Base-by-base conservation (phyloP, 2,888 invertebrate genomes). In the Habroteleia sp. region DNA sequence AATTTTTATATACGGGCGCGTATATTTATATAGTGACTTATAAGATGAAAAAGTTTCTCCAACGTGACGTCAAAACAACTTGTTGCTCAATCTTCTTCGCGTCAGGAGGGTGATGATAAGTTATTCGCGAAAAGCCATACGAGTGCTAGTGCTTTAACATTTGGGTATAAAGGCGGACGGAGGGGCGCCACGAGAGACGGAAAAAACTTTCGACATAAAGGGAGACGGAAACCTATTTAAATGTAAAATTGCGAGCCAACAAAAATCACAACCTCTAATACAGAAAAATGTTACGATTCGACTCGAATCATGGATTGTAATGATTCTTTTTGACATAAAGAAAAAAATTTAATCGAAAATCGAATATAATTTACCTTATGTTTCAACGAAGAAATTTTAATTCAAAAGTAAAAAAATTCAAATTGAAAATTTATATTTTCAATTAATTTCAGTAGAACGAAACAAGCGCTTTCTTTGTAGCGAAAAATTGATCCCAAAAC, bases 31-130 rank as follows among this genome's bases (percentile, higher is more conserved):
- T 37, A 39, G 11, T 62, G 27, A 63, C 63, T 52, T 63, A 46
- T 50, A 44, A 27, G 46, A 58, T 72, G 63, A 74, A 74, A 69
- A 65, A 69, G 41, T 65, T 58, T 65, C 41, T 13, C 50, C 37
- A 8, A 29, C 7, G 23, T 72, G 66, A 76, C 68, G 63, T 73
- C 63, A 76, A 73, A 58, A 56, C 76, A 76, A 77, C 77, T 79
- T 79, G 79, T 79, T 79, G 79, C 79, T 77, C 74, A 77, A 77
- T 79, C 65, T 76, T 68, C 31, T 31, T 58, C 73, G 37, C 65
- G 35, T 48, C 71, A 62, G 76, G 62, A 66, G 74, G 63, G 66
- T 58, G 63, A 74, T 77, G 65, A 77, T 75, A 68, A 79, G 72
- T 74, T 52, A 62, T 52, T 73, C 52, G 44, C 58, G 25, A 63